These are phyloP conservation scores for Gymnoscopelus braueri DNA, from an alignment of 2,797 vertebrate genomes.

Conservation along the genomic window DNA sequence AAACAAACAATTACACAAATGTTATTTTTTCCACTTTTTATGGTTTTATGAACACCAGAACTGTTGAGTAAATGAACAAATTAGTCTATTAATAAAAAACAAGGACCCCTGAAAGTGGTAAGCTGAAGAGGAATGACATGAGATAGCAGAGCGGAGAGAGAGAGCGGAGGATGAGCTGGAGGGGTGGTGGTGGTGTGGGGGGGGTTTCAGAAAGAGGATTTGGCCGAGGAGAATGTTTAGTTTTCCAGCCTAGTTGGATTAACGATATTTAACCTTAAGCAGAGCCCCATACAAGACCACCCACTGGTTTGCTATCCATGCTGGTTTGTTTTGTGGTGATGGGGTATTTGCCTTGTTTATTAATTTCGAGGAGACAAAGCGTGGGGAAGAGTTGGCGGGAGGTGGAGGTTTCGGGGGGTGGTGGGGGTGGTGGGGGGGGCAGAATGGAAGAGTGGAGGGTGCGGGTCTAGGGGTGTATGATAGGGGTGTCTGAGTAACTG, in stretches of 20 bases:
- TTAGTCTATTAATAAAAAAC: conserved; percentile 32
- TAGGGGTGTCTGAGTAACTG: conserved; percentile 23
- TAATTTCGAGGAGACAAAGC: conserved; percentile 47
- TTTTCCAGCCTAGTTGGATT: conserved; percentile 67
- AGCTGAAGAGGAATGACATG: conserved; percentile 6
- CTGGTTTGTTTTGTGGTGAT: conserved; percentile 49
- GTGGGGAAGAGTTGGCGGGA: not conserved
- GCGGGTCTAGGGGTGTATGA: conserved; percentile 20
- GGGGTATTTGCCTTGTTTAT: conserved; percentile 64
- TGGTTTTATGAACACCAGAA: conserved; percentile 44
- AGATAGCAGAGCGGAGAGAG: conserved; percentile 2
- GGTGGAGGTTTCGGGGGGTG: not conserved
- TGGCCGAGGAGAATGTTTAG: conserved; percentile 64
- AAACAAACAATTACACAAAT: conserved; percentile 10
- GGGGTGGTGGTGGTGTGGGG: too few species aligned
- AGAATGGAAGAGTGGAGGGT: not conserved
- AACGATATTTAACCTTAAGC: conserved; percentile 70
- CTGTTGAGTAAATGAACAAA: conserved; percentile 46
- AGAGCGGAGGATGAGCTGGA: not conserved
- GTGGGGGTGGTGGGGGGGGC: not conserved
- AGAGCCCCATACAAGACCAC: conserved; percentile 67
- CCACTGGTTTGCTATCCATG: conserved; percentile 47
- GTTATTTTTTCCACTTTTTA: conserved; percentile 30
- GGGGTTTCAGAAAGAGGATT: conserved; percentile 41
- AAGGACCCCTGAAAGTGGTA: conserved; percentile 14